Percentiles rank a stretch among this genome's conserved stretches.
phyloP scores from a whole-genome alignment of 1,140 invertebrate genomes.

The Vanessa atalanta region DNA sequence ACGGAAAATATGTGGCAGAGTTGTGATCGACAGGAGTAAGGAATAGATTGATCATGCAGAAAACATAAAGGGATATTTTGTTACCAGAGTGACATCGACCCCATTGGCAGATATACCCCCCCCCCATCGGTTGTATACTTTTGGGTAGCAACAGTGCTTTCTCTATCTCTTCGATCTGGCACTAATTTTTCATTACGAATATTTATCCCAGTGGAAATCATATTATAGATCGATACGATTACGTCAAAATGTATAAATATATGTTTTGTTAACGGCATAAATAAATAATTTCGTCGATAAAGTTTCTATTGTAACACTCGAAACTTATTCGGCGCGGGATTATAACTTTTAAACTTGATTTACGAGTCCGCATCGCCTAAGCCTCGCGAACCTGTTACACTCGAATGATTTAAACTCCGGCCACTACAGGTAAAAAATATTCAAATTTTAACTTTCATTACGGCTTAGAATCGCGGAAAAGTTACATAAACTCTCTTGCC shows the following conservation, averaged over 20 bases:
- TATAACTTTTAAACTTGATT: constrained; percentile 12
- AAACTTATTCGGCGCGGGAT: constrained; percentile 3
- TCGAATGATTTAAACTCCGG: background rate
- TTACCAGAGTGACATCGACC: too few relatives aligned
- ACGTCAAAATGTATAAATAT: background rate
- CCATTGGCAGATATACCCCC: too few relatives aligned
- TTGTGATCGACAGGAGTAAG: background rate
- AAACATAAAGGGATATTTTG: too few relatives aligned
- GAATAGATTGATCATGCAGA: too few relatives aligned
- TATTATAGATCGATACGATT: background rate
- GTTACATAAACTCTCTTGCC: background rate
- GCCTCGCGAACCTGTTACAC: constrained; percentile 5
- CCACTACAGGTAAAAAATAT: background rate
- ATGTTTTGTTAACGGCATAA: background rate
- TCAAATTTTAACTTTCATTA: background rate
- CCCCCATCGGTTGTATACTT: too few relatives aligned
- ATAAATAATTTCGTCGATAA: constrained; percentile 5
- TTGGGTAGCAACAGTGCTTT: too few relatives aligned
- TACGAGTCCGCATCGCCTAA: constrained; percentile 7
- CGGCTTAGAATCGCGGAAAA: too few relatives aligned
- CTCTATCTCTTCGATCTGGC: too few relatives aligned
- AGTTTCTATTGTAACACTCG: background rate
- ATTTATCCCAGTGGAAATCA: too few relatives aligned
- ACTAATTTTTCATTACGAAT: too few relatives aligned
- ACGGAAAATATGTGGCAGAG: background rate